Evolutionary conservation across 1,140 invertebrate species (phyloP).

Genomic region (Lutraria rhynchaena): DNA sequence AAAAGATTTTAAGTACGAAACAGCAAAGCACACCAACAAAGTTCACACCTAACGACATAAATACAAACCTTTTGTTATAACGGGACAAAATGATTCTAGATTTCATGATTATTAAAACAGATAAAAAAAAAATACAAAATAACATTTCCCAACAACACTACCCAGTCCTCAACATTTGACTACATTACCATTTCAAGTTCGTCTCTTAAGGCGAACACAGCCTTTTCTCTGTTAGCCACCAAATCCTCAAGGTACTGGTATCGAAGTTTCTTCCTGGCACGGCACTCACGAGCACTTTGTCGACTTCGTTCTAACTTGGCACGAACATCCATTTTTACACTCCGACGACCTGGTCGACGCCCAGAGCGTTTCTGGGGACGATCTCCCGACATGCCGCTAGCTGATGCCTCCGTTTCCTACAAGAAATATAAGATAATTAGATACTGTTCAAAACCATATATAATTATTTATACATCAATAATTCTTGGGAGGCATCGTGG

Average conservation of each 20-base stretch:
- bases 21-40: too few relatives aligned
- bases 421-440: constrained; percentile 13
- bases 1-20: too few relatives aligned
- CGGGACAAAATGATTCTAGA: too few relatives aligned
- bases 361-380: constrained; percentile 65
- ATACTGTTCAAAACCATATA: neutral
- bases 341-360: constrained; percentile 91
- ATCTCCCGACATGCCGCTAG: constrained; percentile 72
- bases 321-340: constrained; percentile 96
- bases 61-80: too few relatives aligned
- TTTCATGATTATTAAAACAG: too few relatives aligned
- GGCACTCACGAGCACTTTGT: constrained; percentile 97
- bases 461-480: neutral
- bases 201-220: constrained; percentile 93
- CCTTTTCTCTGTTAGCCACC: constrained; percentile 95
- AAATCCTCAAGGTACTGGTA: constrained; percentile 98
- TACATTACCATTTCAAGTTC: constrained; percentile 94
- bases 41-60: too few relatives aligned
- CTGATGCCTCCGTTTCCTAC: constrained; percentile 74
- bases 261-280: constrained; percentile 97
- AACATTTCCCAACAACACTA: too few relatives aligned
- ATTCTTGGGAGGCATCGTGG: neutral
- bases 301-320: constrained; percentile 97
- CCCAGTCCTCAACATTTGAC: too few relatives aligned
- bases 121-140: too few relatives aligned